A percentile compares a stretch with the other conserved stretches of the same genome.
Evolutionary conservation across 1,140 invertebrate genomes (phyloP).

Genomic region (Musca vetustissima): DNA sequence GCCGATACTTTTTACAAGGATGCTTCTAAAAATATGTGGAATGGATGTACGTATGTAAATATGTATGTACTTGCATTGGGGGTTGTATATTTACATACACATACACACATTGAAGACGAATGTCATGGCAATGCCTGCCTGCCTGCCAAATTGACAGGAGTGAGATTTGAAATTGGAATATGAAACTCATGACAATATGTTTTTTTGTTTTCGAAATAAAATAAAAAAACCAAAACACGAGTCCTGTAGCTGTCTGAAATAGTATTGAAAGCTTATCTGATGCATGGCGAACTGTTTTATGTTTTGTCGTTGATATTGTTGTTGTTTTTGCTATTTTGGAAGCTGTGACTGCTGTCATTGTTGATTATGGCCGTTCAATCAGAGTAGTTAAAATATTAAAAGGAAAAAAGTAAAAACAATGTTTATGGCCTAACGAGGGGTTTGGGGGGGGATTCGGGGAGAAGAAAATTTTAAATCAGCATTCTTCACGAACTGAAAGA

Average conservation of each 20-base stretch:
- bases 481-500: no score
- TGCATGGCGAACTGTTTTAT: background rate
- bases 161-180: no score
- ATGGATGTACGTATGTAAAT: no score
- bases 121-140: constrained; percentile 13
- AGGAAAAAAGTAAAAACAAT: background rate
- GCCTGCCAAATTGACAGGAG: background rate
- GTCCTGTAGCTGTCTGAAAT: no score
- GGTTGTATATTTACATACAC: no score
- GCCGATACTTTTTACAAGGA: background rate
- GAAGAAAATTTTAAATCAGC: no score
- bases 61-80: no score
- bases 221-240: no score
- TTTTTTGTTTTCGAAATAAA: background rate
- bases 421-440: background rate
- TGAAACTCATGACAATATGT: constrained; percentile 1
- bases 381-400: background rate
- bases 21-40: constrained; percentile 4
- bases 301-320: no score
- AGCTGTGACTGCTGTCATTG: background rate
- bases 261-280: constrained; percentile 15
- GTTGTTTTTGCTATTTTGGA: background rate
- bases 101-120: background rate
- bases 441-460: background rate
- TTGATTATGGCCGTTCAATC: constrained; percentile 8